phyloP scores from a whole-genome alignment of 2,797 vertebrate genomes.

The Rhynchonycteris naso region DNA sequence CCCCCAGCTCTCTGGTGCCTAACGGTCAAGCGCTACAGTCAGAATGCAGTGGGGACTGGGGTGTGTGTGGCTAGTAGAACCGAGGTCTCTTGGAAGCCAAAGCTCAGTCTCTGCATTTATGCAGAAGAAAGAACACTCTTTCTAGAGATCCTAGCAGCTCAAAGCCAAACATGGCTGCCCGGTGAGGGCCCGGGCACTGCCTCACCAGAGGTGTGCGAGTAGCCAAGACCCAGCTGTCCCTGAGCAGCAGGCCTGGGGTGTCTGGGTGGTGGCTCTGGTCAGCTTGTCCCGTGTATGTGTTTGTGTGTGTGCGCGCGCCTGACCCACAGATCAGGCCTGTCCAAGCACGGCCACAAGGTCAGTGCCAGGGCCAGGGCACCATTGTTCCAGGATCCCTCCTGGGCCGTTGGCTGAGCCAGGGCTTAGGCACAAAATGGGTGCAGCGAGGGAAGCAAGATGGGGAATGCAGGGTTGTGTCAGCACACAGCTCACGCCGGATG shows the following conservation, averaged over 20 bases:
- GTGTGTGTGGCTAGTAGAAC: neutral
- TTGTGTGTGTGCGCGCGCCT: neutral
- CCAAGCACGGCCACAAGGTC: slow-evolving; percentile 14
- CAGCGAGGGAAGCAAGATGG: slow-evolving; percentile 59
- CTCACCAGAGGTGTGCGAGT: neutral
- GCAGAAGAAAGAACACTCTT: neutral
- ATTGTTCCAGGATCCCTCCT: slow-evolving; percentile 56
- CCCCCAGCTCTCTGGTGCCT: neutral
- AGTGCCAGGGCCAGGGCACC: neutral
- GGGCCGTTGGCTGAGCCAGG: neutral
- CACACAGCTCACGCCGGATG: slow-evolving; percentile 13
- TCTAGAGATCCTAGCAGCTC: neutral
- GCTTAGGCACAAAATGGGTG: slow-evolving; percentile 68
- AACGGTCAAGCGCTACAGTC: no score
- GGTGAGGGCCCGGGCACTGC: neutral
- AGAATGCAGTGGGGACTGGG: no score
- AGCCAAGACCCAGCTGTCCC: neutral
- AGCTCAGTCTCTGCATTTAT: neutral
- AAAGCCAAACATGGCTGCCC: neutral
- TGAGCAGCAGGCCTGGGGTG: neutral
- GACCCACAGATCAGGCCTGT: neutral
- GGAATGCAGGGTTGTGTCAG: slow-evolving; percentile 65
- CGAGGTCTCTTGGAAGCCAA: neutral
- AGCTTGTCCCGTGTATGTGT: neutral
- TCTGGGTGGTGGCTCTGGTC: neutral